Evolutionary conservation across 2,888 invertebrate genomes (phyloP).

Genomic region (Notocelia uddmanniana): DNA sequence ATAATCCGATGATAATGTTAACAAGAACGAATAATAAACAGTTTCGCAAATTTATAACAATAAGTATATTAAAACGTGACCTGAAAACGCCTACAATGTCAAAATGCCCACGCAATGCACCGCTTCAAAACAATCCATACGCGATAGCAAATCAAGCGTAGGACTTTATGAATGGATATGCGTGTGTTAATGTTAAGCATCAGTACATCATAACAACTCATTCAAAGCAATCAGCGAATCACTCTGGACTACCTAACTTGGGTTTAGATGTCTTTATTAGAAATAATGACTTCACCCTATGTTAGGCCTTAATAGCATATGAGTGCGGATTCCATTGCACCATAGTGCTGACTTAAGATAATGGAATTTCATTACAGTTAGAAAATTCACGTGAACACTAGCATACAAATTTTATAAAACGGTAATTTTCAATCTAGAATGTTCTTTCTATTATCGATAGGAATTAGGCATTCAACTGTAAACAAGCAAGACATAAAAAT

Average conservation of each 20-base stretch:
- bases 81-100: slow-evolving; percentile 53
- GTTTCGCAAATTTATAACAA: slow-evolving; percentile 47
- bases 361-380: slow-evolving; percentile 18
- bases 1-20: slow-evolving; percentile 28
- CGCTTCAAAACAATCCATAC: slow-evolving; percentile 46
- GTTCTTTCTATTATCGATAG: slow-evolving; percentile 20
- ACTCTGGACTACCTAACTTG: slow-evolving; percentile 23
- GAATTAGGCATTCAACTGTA: slow-evolving; percentile 29
- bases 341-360: slow-evolving; percentile 4
- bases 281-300: slow-evolving; percentile 33
- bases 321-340: slow-evolving; percentile 29
- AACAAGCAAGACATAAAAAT: slow-evolving; percentile 47
- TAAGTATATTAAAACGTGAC: slow-evolving; percentile 41
- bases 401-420: slow-evolving; percentile 20
- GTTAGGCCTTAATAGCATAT: slow-evolving; percentile 29
- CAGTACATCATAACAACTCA: slow-evolving; percentile 42
- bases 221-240: slow-evolving; percentile 27
- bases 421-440: slow-evolving; percentile 5
- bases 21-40: slow-evolving; percentile 20
- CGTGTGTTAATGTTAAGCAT: slow-evolving; percentile 47
- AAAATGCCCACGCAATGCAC: slow-evolving; percentile 50
- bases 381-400: slow-evolving; percentile 5
- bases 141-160: slow-evolving; percentile 50
- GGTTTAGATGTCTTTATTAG: slow-evolving; percentile 26
- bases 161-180: slow-evolving; percentile 51